Evolutionary conservation across 2,888 invertebrate genomes (phyloP), one percentile per base, ranked within the genome.

Genomic region (Pammene fasciana): DNA sequence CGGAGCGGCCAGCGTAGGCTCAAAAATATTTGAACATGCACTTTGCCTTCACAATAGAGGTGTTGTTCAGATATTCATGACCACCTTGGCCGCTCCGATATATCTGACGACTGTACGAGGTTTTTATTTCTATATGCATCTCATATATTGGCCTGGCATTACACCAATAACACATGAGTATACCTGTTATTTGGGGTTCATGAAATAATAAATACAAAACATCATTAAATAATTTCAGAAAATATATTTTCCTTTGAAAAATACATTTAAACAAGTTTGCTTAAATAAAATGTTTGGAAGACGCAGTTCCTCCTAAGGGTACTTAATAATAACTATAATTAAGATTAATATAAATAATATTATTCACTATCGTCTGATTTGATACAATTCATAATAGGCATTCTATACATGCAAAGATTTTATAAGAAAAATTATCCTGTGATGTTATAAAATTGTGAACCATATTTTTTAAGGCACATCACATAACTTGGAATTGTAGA

Each of bases 241-340:
- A 81, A 78, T 78, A 79, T 76, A 78, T 77, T 75, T 75, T 72
- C 73, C 56, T 67, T 67, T 71, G 62, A 76, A 74, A 61, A 72
- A 75, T 76, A 75, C 72, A 74, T 73, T 72, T 67, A 38, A 62
- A 50, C 72, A 54, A 71, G 50, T 68, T 71, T 60, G n/a, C 72
- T 76, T 75, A 74, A n/a, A 54, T 71, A 76, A 75, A 41, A 66
- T 74, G 75, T 75, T 75, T 78, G 79, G 79, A 81, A 80, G 78
- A 80, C 79, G 73, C 55, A 18, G 62, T 70, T 65, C 59, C 67
- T 74, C 71, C 46, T 62, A 74, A 74, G 65, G 71, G 72, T 73
- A 74, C 74, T 74, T 77, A 73, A 41, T 62, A 41, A 62, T 16
- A 45, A 13, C 65, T 18, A 65, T 67, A 64, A 65, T 70, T 59